A percentile compares a stretch with the other conserved stretches of the same genome.
Conservation (phyloP, 2,888 invertebrate genomes). For the Candidula unifasciata region DNA sequence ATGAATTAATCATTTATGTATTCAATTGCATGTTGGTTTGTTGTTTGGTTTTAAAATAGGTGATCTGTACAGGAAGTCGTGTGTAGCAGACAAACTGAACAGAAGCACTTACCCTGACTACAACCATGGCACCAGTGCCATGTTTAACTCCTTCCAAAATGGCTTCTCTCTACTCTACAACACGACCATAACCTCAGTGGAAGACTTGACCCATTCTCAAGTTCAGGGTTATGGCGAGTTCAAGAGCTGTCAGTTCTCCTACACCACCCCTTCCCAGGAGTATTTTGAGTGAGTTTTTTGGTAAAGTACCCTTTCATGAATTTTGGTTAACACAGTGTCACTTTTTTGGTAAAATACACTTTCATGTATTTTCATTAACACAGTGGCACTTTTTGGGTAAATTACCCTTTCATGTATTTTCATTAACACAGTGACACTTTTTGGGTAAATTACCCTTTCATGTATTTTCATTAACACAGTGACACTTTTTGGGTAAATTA, state of each 20-base stretch:
- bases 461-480: too few relatives aligned
- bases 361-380: background rate
- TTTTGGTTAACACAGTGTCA: too few relatives aligned
- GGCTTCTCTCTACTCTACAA: background rate
- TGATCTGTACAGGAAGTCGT: slow-evolving; percentile 23
- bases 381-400: background rate
- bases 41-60: slow-evolving; percentile 7
- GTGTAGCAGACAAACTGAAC: slow-evolving; percentile 18
- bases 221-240: slow-evolving; percentile 19
- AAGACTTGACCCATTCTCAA: background rate
- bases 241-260: slow-evolving; percentile 6
- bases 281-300: slow-evolving; percentile 42
- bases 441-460: too few relatives aligned
- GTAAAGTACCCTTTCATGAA: background rate
- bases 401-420: background rate
- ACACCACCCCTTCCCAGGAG: slow-evolving; percentile 40
- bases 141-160: background rate
- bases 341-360: background rate
- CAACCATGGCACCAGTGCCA: background rate
- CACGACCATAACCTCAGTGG: background rate
- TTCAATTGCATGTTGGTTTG: too few relatives aligned
- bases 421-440: too few relatives aligned
- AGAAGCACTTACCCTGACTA: slow-evolving; percentile 23
- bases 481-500: too few relatives aligned
- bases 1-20: too few relatives aligned